Conservation (phyloP, 2,797 vertebrate genomes). For the Mustela erminea region DNA sequence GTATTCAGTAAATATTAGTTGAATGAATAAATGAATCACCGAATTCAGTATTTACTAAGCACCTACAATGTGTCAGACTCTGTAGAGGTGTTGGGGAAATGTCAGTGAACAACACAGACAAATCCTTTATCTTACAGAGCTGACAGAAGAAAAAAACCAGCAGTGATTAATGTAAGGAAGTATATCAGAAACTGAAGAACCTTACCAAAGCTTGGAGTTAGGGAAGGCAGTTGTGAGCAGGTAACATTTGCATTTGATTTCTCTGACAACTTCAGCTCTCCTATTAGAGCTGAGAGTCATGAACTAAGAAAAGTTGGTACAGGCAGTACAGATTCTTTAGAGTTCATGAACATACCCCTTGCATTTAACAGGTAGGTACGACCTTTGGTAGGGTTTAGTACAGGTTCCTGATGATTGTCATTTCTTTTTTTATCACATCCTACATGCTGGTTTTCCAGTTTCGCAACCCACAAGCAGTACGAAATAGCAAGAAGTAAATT, state of each 20-base stretch:
- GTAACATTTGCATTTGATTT: constrained; percentile 20
- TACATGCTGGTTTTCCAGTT: constrained; percentile 10
- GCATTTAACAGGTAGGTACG: not conserved
- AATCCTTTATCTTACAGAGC: not conserved
- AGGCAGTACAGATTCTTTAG: not conserved
- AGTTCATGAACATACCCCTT: constrained; percentile 45
- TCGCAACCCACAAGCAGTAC: not conserved
- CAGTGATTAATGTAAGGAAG: constrained; percentile 3
- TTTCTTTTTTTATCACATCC: not conserved
- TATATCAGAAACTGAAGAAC: not conserved
- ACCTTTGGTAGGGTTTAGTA: not conserved
- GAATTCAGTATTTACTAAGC: not conserved
- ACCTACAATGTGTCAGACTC: not conserved
- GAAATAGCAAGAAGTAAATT: constrained; percentile 24
- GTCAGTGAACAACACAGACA: not conserved
- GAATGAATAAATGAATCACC: not conserved
- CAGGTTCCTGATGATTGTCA: not conserved
- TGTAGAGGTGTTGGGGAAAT: not conserved
- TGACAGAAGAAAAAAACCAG: not conserved
- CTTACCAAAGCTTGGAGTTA: not conserved
- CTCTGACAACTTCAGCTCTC: not conserved
- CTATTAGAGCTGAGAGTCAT: not conserved
- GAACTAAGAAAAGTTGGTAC: constrained; percentile 7
- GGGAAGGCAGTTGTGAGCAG: not conserved
- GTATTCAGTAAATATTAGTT: constrained; percentile 22